Evolutionary conservation across 1,140 invertebrate genomes (phyloP).

Genomic region (Argopecten irradians): DNA sequence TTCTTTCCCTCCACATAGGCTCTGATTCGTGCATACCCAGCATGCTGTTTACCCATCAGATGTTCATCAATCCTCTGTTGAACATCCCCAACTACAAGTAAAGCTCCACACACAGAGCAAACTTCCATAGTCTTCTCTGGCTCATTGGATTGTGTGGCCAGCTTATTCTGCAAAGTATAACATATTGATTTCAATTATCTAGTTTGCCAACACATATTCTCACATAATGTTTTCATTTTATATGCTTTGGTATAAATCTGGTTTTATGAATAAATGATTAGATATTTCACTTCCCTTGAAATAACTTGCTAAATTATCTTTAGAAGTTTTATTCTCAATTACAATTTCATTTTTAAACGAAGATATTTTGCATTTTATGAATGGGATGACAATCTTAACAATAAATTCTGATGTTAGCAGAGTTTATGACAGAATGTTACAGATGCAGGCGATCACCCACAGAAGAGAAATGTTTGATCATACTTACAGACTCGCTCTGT

Average conservation of each 20-base stretch:
- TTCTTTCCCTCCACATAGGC: slow-evolving; percentile 82
- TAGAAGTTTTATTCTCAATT: too few relatives aligned
- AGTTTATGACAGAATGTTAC: too few relatives aligned
- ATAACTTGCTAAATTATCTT: too few relatives aligned
- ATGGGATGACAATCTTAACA: too few relatives aligned
- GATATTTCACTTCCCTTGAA: too few relatives aligned
- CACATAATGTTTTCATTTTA: not conserved
- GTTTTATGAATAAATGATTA: not conserved
- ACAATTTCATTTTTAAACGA: too few relatives aligned
- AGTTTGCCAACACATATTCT: too few relatives aligned
- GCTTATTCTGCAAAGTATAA: slow-evolving; percentile 45
- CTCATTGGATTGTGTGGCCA: slow-evolving; percentile 49
- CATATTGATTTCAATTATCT: too few relatives aligned
- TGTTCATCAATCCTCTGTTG: slow-evolving; percentile 98
- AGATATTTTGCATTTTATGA: too few relatives aligned
- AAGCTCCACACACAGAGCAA: slow-evolving; percentile 98
- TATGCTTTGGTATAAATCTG: not conserved
- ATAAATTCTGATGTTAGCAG: too few relatives aligned
- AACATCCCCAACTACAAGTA: slow-evolving; percentile 97
- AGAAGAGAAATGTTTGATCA: too few relatives aligned
- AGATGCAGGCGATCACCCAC: too few relatives aligned
- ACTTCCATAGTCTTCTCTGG: slow-evolving; percentile 96
- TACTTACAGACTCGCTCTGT: slow-evolving; percentile 81
- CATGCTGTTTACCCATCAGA: slow-evolving; percentile 97
- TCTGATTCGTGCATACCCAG: slow-evolving; percentile 88